phyloP scores from a whole-genome alignment of 2,888 invertebrate genomes.

The Tenthredo notha region DNA sequence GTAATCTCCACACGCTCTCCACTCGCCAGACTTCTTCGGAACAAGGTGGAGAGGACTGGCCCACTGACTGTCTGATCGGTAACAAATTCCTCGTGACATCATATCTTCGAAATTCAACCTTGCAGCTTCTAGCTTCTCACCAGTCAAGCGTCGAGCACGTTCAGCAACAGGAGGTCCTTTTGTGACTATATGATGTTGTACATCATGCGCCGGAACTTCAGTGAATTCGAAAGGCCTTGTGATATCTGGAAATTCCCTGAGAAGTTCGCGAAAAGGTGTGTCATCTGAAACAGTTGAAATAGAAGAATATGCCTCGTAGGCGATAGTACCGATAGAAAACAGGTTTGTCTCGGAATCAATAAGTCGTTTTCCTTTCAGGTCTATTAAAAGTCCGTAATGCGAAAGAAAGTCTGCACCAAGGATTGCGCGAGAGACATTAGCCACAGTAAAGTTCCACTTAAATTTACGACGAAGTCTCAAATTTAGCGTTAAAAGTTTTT shows the following conservation, averaged over 20 bases:
- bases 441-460: constrained; percentile 55
- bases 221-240: constrained; percentile 34
- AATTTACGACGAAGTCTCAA: constrained; percentile 54
- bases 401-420: no score
- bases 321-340: neutral
- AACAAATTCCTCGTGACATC: constrained; percentile 61
- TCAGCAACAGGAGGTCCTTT: constrained; percentile 61
- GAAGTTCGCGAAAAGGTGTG: constrained; percentile 37
- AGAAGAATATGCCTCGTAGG: constrained; percentile 5
- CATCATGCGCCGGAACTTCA: constrained; percentile 21
- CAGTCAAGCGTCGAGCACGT: constrained; percentile 60
- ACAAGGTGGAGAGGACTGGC: constrained; percentile 62
- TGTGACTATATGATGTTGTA: constrained; percentile 56
- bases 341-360: constrained; percentile 45
- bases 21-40: constrained; percentile 60
- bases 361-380: constrained; percentile 26
- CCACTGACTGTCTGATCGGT: constrained; percentile 64
- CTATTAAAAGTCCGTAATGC: no score
- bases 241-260: constrained; percentile 35
- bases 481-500: constrained; percentile 45
- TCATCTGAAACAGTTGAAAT: constrained; percentile 40
- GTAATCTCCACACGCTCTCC: constrained; percentile 61
- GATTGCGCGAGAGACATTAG: constrained; percentile 34
- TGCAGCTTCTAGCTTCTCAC: constrained; percentile 59
- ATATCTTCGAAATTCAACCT: constrained; percentile 61